Conservation (phyloP, 2,113 vertebrate species). For the Aptenodytes patagonicus region DNA sequence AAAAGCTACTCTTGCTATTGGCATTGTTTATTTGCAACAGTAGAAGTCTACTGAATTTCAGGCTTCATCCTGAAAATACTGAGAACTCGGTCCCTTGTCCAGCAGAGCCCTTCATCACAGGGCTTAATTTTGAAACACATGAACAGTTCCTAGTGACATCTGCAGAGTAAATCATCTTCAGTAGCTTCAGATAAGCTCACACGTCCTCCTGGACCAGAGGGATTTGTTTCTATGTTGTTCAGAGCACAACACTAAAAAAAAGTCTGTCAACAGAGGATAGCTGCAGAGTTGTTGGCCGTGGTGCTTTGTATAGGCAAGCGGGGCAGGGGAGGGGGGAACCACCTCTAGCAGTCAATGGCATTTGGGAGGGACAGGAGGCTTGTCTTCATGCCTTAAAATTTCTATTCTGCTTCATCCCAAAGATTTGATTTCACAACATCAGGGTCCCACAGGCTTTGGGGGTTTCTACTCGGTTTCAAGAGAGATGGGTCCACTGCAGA, state of each 20-base stretch:
- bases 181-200: neutral
- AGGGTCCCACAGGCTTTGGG: neutral
- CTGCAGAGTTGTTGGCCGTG: neutral
- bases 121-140: neutral
- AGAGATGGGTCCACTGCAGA: neutral
- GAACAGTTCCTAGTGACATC: neutral
- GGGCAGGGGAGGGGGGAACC: neutral
- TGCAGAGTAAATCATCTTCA: neutral
- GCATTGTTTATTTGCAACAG: neutral
- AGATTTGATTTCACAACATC: neutral
- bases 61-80: neutral
- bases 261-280: accelerated
- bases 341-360: accelerated
- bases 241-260: neutral
- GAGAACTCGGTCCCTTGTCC: neutral
- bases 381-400: neutral
- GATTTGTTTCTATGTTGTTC: neutral
- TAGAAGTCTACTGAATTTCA: neutral
- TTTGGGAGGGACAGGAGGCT: neutral
- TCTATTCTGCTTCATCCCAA: neutral
- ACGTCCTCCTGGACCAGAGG: neutral
- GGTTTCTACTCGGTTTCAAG: neutral
- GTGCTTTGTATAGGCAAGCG: accelerated
- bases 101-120: neutral
- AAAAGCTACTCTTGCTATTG: neutral